These are phyloP conservation scores for Boleophthalmus pectinirostris DNA, from an alignment of 2,113 vertebrate species.

Conservation along the genomic window DNA sequence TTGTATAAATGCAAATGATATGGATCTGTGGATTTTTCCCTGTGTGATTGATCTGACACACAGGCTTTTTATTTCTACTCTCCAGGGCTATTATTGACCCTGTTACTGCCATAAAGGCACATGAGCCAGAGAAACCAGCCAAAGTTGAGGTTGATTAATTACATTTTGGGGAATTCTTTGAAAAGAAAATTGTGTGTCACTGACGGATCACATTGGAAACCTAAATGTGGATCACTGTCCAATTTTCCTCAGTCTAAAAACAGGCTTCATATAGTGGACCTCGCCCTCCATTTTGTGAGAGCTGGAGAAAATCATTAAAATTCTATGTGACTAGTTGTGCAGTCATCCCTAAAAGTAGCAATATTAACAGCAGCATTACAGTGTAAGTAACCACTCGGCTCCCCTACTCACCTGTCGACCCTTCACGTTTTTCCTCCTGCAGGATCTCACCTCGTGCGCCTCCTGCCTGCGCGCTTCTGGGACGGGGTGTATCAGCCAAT, in stretches of 20 bases:
- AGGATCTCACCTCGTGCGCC: conserved; percentile 84
- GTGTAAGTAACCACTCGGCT: not conserved
- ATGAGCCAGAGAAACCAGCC: conserved; percentile 31
- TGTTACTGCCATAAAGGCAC: conserved; percentile 23
- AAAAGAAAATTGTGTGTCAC: conserved; percentile 30
- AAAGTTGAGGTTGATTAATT: conserved; percentile 27
- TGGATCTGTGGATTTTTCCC: not conserved
- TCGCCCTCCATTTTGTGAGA: conserved; percentile 29
- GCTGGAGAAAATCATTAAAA: conserved; percentile 46
- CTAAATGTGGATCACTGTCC: conserved; percentile 44
- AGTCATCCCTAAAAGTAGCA: conserved; percentile 43
- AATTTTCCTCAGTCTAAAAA: conserved; percentile 54
- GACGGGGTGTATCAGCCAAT: conserved; percentile 86
- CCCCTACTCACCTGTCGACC: not conserved
- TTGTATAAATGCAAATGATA: not conserved
- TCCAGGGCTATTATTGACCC: conserved; percentile 4
- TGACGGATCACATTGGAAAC: conserved; percentile 33
- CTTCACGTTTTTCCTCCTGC: conserved; percentile 20
- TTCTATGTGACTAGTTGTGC: conserved; percentile 66
- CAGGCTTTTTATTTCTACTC: conserved; percentile 26
- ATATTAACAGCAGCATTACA: not conserved
- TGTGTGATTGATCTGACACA: conserved; percentile 11
- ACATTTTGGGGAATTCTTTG: conserved; percentile 33
- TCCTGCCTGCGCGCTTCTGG: conserved; percentile 81
- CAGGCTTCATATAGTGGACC: conserved; percentile 31